Base-by-base conservation (phyloP, 2,888 invertebrate genomes). In the Ecdyonurus torrentis region DNA sequence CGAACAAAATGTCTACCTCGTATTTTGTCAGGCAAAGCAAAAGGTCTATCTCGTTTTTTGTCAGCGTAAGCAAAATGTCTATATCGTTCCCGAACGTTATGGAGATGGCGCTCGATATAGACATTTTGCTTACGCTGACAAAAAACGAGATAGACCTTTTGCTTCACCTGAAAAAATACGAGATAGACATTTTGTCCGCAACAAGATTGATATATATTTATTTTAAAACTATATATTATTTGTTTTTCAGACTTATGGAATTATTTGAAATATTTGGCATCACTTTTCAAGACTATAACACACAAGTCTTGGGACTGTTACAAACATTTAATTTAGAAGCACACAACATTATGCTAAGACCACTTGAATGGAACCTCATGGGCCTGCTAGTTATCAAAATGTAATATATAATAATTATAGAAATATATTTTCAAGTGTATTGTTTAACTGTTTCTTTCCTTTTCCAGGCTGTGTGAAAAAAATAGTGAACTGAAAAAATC, bases 271-370 rank as follows among this genome's bases (percentile, higher is more conserved):
- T 81, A 1, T 73, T 83, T 60, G 78, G 78, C 0, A 67, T 80
- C 55, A 67, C 74, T 1, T 71, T 74, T 25, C 68, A 74, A 50
- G 74, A 77, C 18, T 72, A 80, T 23, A 76, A 69, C 67, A 53
- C 63, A 24, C 69, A 70, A 20, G 58, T 71, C 1, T 65, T 67
- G 23, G 64, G 64, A 60, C 74, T 87, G 61, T 79, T 85, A 0
- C 81, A 79, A 66, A 85, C 85, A 25, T 85, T 86, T 69, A 81
- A 82, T 66, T 75, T 89, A 60, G 81, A 81, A 67, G 82, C 87
- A 1, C 78, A 83, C 67, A 89, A 88, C 71, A 83, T 89, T 37
- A 79, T 83, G 70, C 86, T 88, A 69, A 86, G 84, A 72, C 84
- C 85, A 0, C 75, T 79, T 18, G 83, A 87, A 69, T 88, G 87